phyloP scores from a whole-genome alignment of 2,113 vertebrate genomes.

The Chamaetylas fuelleborni region DNA sequence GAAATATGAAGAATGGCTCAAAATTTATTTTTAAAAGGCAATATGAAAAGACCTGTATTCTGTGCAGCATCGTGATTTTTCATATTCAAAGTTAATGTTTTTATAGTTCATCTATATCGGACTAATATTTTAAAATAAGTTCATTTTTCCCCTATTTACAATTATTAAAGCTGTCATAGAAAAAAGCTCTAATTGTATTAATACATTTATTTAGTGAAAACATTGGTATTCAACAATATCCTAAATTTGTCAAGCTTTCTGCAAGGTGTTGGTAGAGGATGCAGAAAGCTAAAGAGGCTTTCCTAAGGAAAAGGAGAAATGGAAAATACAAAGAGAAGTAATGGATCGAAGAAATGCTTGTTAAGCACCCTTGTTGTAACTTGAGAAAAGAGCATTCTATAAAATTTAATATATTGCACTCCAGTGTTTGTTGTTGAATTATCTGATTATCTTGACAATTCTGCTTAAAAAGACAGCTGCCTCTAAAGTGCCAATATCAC shows the following conservation, averaged over 20 bases:
- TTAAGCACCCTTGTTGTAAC: background rate
- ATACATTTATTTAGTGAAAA: background rate
- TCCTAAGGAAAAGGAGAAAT: background rate
- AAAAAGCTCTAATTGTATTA: background rate
- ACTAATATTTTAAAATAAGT: background rate
- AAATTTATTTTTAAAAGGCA: background rate
- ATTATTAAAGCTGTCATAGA: background rate
- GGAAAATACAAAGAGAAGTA: background rate
- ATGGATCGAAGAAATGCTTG: background rate
- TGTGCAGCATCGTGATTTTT: background rate
- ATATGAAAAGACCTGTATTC: background rate
- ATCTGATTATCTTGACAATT: background rate
- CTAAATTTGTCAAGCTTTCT: background rate
- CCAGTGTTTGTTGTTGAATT: background rate
- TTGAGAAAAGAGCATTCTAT: background rate
- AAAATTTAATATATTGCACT: background rate
- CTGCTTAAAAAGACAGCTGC: background rate
- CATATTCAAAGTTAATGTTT: background rate
- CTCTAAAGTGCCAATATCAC: background rate
- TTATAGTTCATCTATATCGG: background rate
- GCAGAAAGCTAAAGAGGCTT: background rate
- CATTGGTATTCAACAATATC: background rate
- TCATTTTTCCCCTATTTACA: background rate
- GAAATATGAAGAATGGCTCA: background rate
- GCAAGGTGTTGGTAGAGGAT: background rate